Evolutionary conservation across 2,797 vertebrate species (phyloP).

Genomic region (Scleropages formosus): DNA sequence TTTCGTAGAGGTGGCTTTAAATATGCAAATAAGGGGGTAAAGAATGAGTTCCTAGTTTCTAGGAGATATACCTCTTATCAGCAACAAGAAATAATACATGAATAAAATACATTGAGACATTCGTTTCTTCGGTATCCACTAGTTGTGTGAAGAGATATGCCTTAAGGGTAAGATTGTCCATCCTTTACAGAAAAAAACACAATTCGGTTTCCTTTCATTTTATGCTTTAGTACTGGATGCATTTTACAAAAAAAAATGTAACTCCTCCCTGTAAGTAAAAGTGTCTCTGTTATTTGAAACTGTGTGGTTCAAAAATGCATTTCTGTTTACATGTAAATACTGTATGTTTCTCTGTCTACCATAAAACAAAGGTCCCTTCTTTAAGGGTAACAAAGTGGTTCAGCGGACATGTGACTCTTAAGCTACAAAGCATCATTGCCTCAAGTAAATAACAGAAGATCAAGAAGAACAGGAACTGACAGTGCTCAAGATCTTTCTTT

Average conservation of each 20-base stretch:
- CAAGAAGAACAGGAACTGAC: slow-evolving; percentile 6
- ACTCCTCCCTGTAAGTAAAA: not conserved
- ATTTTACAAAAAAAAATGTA: not conserved
- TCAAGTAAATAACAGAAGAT: not conserved
- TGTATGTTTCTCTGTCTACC: not conserved
- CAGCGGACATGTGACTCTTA: not conserved
- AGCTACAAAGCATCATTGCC: not conserved
- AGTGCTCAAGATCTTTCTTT: not conserved
- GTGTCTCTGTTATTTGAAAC: too few species aligned
- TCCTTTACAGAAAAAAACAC: not conserved
- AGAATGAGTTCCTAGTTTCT: too few species aligned
- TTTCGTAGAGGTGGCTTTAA: too few species aligned
- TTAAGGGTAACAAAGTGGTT: not conserved
- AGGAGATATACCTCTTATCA: too few species aligned
- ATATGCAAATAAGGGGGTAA: too few species aligned
- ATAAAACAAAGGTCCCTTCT: not conserved
- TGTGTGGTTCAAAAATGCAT: too few species aligned
- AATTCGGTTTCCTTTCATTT: not conserved
- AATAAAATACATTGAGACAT: too few species aligned
- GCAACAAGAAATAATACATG: too few species aligned
- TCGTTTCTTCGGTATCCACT: too few species aligned
- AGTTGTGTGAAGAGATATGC: too few species aligned
- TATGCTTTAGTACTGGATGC: not conserved
- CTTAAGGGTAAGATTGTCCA: too few species aligned
- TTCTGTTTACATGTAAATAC: too few species aligned